Evolutionary conservation across 2,113 vertebrate genomes (phyloP), one percentile per base, ranked within the genome.

Genomic region (Oceanodroma tethys): DNA sequence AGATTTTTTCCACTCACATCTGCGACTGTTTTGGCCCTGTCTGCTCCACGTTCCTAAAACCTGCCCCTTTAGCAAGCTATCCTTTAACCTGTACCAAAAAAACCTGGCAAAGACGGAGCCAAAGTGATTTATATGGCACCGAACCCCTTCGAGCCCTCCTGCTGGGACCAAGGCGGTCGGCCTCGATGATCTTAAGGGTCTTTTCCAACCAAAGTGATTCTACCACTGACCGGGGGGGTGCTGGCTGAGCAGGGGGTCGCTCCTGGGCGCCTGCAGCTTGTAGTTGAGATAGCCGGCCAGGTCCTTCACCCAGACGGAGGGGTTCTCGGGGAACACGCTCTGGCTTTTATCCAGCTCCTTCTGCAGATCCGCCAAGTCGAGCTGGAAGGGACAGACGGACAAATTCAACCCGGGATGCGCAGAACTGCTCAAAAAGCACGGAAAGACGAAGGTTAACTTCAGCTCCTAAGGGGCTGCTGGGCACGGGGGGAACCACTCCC

Each of bases 251-350:
- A 98, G 98, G 59, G 99, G 99, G 81, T 99, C 99, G 0, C 96
- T 97, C 48, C 98, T 97, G 5, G 99, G 99, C 0, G 98, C 98
- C 7, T 99, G 99, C 71, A 99, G 98, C 58, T 99, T 99, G 97
- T 98, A 98, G 98, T 99, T 99, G 90, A 99, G 99, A 95, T 99
- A 99, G 26, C 99, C 98, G 2, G 99, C 99, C 97, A 99, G 98
- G 97, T 99, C 99, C 98, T 99, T 99, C 93, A 99, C 96, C 99
- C 99, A 99, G 62, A 99, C 99, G 0, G 98, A 99, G 1, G 99
- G 99, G 93, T 99, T 99, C 63, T 99, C 99, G 1, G 99, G 98
- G 92, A 99, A 99, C 84, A 99, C 71, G 0, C 81, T 98, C 91
- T 98, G 98, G 97, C 99, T 99, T 92, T 98, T 99, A 32, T 98